Evolutionary conservation across 2,888 invertebrate species (phyloP).

Genomic region (Spodoptera picta): DNA sequence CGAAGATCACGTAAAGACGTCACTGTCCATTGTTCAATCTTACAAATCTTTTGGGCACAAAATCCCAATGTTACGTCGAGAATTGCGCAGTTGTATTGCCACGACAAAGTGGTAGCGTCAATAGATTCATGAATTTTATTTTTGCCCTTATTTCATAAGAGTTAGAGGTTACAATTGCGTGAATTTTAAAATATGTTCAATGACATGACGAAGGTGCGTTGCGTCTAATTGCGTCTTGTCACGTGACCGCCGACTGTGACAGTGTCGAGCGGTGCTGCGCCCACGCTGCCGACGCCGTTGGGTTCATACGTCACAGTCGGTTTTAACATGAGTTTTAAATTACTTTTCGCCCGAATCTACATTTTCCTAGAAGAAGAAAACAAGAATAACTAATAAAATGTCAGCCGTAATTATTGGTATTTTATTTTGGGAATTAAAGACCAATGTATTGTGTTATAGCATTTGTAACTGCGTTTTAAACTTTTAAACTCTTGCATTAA

Average conservation of each 20-base stretch:
- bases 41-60: conserved; percentile 43
- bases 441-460: not conserved
- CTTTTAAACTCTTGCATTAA: conserved; percentile 3
- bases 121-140: conserved; percentile 11
- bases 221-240: conserved; percentile 71
- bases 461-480: conserved; percentile 9
- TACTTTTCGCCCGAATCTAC: conserved; percentile 14
- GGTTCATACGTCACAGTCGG: conserved; percentile 58
- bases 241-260: conserved; percentile 65
- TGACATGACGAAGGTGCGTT: conserved; percentile 66
- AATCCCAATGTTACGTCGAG: conserved; percentile 54
- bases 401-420: conserved; percentile 7
- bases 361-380: conserved; percentile 23
- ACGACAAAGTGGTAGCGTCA: conserved; percentile 27
- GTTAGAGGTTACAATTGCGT: conserved; percentile 33
- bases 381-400: conserved; percentile 13
- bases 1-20: conserved; percentile 38
- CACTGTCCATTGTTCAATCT: conserved; percentile 48
- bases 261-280: conserved; percentile 61
- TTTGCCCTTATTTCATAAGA: conserved; percentile 20
- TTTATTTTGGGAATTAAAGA: conserved; percentile 13
- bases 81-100: conserved; percentile 59
- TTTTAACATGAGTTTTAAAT: conserved; percentile 38
- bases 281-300: conserved; percentile 58
- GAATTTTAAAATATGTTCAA: conserved; percentile 52